phyloP scores from a whole-genome alignment of 92 coral and sea anemone genomes.

The Umimayanthus kanabou region DNA sequence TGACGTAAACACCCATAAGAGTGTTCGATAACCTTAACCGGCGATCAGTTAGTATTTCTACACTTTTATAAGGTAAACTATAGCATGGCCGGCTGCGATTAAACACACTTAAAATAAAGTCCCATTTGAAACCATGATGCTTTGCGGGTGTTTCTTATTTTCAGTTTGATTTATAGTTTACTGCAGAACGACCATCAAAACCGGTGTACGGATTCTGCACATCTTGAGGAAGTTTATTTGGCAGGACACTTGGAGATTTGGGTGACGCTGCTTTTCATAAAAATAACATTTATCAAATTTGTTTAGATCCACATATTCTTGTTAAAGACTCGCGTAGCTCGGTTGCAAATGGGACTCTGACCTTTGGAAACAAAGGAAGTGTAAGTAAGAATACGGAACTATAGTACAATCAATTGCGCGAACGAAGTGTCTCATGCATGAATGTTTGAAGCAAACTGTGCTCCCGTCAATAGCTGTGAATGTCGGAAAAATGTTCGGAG shows the following conservation, averaged over 20 bases:
- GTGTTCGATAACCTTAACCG: no score
- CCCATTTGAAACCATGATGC: not conserved
- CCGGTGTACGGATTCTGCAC: not conserved
- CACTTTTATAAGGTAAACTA: not conserved
- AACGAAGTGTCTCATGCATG: conserved; percentile 21
- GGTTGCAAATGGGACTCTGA: not conserved
- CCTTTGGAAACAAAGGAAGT: not conserved
- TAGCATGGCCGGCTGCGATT: not conserved
- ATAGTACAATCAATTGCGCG: not conserved
- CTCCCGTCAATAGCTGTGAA: not conserved
- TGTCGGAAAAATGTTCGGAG: not conserved
- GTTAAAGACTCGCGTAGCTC: not conserved
- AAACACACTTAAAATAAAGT: not conserved
- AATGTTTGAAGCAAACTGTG: conserved; percentile 7
- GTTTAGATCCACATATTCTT: not conserved
- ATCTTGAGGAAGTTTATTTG: not conserved
- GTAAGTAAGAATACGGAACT: not conserved
- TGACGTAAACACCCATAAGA: no score
- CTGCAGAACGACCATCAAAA: no score
- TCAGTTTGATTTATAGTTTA: no score
- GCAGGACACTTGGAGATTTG: not conserved
- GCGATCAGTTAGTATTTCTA: not conserved
- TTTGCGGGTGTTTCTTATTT: not conserved
- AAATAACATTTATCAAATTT: no score
- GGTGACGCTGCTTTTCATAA: not conserved